phyloP scores from a whole-genome alignment of 2,888 invertebrate species.

The Ectobius pallidus region DNA sequence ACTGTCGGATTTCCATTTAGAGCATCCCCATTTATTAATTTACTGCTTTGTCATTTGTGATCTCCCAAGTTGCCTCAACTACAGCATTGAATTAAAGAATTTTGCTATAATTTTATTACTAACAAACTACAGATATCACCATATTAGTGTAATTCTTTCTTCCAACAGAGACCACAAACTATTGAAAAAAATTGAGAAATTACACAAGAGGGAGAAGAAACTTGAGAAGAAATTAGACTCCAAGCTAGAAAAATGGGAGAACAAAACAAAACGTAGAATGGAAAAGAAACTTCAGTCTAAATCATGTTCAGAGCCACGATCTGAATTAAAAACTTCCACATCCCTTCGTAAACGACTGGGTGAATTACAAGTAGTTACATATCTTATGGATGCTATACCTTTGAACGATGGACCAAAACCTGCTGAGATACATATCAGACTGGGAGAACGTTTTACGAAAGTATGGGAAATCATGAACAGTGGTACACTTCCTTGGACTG shows the following conservation, averaged over 20 bases:
- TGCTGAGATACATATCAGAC: constrained; percentile 43
- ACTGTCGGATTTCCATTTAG: no score
- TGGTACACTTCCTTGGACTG: constrained; percentile 53
- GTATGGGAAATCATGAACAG: constrained; percentile 55
- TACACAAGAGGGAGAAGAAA: constrained; percentile 46
- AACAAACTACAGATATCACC: no score
- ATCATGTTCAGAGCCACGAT: constrained; percentile 24
- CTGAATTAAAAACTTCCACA: constrained; percentile 26
- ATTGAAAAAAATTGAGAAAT: constrained; percentile 44
- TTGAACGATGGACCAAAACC: constrained; percentile 37
- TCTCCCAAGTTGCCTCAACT: no score
- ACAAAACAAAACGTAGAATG: constrained; percentile 54
- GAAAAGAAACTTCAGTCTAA: constrained; percentile 50
- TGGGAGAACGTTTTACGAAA: constrained; percentile 53
- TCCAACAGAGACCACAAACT: constrained; percentile 42
- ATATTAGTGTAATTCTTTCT: no score
- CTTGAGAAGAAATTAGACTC: constrained; percentile 52
- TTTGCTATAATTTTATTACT: no score
- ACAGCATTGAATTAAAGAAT: no score
- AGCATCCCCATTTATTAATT: no score
- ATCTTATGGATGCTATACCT: constrained; percentile 41
- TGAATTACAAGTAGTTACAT: constrained; percentile 34
- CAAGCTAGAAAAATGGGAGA: constrained; percentile 55
- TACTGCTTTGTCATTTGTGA: no score
- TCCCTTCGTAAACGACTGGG: constrained; percentile 25